Evolutionary conservation across 2,113 vertebrate genomes (phyloP).

Genomic region (Steatornis caripensis): DNA sequence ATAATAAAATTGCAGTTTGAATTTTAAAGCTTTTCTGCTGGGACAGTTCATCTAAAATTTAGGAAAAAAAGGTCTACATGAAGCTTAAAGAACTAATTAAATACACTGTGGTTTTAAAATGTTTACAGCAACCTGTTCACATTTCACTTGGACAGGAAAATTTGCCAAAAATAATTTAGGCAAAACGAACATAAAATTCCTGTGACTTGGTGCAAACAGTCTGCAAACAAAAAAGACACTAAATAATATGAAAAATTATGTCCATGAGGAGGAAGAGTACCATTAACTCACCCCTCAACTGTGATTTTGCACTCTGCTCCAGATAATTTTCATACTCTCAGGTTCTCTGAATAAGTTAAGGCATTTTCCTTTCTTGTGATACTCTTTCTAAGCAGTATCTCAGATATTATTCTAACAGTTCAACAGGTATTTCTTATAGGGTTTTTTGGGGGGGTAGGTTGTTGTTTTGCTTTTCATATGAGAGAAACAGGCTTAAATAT

Average conservation of each 20-base stretch:
- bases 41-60: not conserved
- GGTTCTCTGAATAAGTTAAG: not conserved
- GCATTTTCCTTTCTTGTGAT: not conserved
- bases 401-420: not conserved
- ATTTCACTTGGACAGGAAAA: not conserved
- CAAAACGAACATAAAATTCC: not conserved
- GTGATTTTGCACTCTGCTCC: not conserved
- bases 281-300: not conserved
- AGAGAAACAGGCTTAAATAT: not conserved
- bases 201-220: not conserved
- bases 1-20: not conserved
- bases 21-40: not conserved
- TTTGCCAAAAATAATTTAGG: not conserved
- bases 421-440: not conserved
- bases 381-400: not conserved
- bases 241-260: not conserved
- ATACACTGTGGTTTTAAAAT: not conserved
- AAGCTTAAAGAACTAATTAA: not conserved
- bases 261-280: not conserved
- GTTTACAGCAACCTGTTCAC: not conserved
- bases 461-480: not conserved
- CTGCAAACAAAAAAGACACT: not conserved
- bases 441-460: not conserved
- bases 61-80: not conserved
- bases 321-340: not conserved